Evolutionary conservation across 2,797 vertebrate genomes (phyloP), one percentile per base, ranked within the genome.

Genomic region (Micropoecilia bifurca): DNA sequence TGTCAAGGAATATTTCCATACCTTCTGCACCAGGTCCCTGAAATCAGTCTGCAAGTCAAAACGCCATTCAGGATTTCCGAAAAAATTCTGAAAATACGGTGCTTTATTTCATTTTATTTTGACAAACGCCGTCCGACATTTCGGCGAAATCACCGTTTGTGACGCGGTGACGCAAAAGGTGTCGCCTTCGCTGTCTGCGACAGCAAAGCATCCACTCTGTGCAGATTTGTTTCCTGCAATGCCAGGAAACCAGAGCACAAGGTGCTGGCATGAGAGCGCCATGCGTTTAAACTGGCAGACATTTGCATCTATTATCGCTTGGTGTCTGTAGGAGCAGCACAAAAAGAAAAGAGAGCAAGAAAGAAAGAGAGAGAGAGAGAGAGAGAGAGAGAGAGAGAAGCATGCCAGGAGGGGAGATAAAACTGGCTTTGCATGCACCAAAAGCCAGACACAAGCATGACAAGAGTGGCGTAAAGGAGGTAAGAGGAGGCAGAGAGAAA

Each of bases 391-490:
- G 6, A 8, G 33, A 66, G 41, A 69, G 76, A 80, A 68, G 79
- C 78, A 61, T 61, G 48, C 71, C 72, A 78, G 75, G 78, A 75
- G 78, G 90, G 74, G 50, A 78, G 80, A 84, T 77, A 36, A 83
- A 89, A 87, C 76, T 88, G 75, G 76, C 83, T 59, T 73, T 53
- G 59, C 46, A 30, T 28, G 69, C 80, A 89, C 83, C 73, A 75
- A 75, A 88, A 88, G 82, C 79, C 78, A 89, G 84, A 83, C 57
- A 43, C 59, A 72, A 50, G 68, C 72, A 30, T 87, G 84, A 85
- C 84, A 88, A 78, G 79, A 89, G 86, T 84, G 76, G 78, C 74
- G 83, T 87, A 77, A 47, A 78, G 76, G 74, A 87, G 79, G 73
- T 77, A 80, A 80, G 80, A 81, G 68, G 76, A 86, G 74, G 82